Evolutionary conservation across 2,113 vertebrate genomes (phyloP).

Genomic region (Theristicus caerulescens): DNA sequence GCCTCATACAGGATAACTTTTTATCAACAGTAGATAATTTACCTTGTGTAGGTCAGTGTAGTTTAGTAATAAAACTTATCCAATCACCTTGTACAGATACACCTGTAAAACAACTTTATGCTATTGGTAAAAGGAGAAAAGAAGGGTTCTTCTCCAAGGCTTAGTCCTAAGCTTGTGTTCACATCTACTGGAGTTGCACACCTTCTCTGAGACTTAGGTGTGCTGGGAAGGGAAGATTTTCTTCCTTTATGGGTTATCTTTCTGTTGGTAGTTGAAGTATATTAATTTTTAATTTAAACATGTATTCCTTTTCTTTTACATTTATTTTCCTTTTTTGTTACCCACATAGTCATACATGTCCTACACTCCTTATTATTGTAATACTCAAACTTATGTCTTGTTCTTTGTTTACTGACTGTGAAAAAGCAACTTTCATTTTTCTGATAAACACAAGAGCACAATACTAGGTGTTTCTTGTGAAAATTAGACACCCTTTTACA

Average conservation of each 20-base stretch:
- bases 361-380: not conserved
- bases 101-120: not conserved
- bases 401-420: not conserved
- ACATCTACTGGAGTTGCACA: not conserved
- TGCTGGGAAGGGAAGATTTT: not conserved
- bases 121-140: not conserved
- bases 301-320: not conserved
- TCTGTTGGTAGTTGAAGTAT: not conserved
- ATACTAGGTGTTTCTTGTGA: not conserved
- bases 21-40: not conserved
- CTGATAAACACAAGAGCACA: not conserved
- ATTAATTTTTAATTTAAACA: not conserved
- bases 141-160: not conserved
- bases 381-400: not conserved
- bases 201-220: not conserved
- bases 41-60: not conserved
- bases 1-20: not conserved
- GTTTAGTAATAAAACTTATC: not conserved
- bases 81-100: not conserved
- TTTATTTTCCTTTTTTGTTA: not conserved
- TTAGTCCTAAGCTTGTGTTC: not conserved
- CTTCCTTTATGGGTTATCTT: not conserved
- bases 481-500: not conserved
- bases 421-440: not conserved
- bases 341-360: too few relatives aligned